Evolutionary conservation across 2,113 vertebrate genomes (phyloP).

Genomic region (Xiphophorus maculatus): DNA sequence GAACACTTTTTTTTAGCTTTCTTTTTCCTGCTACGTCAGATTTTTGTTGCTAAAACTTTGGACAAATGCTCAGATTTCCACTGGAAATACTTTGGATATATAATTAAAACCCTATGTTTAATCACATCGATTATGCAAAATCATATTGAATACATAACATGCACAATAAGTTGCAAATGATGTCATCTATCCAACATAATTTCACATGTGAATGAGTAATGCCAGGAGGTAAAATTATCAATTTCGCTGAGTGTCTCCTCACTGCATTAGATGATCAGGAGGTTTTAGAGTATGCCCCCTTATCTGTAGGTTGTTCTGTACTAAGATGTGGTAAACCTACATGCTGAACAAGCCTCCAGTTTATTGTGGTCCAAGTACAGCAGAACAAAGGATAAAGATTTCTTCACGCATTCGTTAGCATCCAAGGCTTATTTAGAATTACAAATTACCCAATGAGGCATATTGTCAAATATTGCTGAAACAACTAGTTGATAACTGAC

Average conservation of each 20-base stretch:
- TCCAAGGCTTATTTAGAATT: neutral
- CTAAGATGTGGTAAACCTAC: neutral
- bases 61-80: neutral
- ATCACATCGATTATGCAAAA: neutral
- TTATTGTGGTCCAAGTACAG: no score
- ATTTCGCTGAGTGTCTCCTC: neutral
- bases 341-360: no score
- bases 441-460: neutral
- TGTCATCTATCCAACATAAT: neutral
- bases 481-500: no score
- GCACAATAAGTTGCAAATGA: neutral
- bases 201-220: neutral
- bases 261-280: neutral
- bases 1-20: conserved; percentile 26
- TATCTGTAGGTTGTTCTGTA: neutral
- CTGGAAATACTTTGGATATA: neutral
- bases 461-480: no score
- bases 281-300: neutral
- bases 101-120: neutral
- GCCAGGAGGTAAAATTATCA: no score
- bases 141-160: neutral
- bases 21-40: conserved; percentile 21
- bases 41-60: conserved; percentile 31
- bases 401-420: no score
- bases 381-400: no score